These are phyloP conservation scores for Augiades crinisus DNA, from an alignment of 2,888 invertebrate genomes.

Conservation along the genomic window DNA sequence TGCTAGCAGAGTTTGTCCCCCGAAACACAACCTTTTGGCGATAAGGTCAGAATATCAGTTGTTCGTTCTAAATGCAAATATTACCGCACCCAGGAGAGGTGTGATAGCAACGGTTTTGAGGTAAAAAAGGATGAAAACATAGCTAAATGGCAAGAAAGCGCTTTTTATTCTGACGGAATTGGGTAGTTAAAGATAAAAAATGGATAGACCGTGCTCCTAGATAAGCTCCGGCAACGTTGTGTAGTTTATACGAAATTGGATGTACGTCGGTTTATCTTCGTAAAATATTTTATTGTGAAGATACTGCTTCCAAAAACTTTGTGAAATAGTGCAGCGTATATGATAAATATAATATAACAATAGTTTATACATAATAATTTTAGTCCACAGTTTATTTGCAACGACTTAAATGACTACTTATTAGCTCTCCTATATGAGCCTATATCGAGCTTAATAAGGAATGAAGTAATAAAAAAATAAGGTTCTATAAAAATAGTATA, in stretches of 20 bases:
- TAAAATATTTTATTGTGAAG: conserved; percentile 3
- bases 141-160: conserved; percentile 73
- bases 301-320: conserved; percentile 4
- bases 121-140: conserved; percentile 74
- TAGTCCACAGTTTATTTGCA: too few species aligned
- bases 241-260: conserved; percentile 17
- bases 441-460: too few species aligned
- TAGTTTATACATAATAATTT: too few species aligned
- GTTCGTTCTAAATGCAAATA: conserved; percentile 81
- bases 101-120: conserved; percentile 74
- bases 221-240: conserved; percentile 38
- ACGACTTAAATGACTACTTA: too few species aligned
- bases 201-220: conserved; percentile 58
- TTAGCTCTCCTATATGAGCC: too few species aligned
- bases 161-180: conserved; percentile 70
- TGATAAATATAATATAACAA: too few species aligned
- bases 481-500: too few species aligned
- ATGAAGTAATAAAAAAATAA: too few species aligned
- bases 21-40: conserved; percentile 72
- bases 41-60: conserved; percentile 78
- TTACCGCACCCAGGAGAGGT: conserved; percentile 75
- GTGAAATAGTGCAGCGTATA: too few species aligned
- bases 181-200: conserved; percentile 72
- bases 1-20: conserved; percentile 63
- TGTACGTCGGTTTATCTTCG: conserved; percentile 10